phyloP scores from a whole-genome alignment of 2,888 invertebrate species.

The Melinaea menophilus region DNA sequence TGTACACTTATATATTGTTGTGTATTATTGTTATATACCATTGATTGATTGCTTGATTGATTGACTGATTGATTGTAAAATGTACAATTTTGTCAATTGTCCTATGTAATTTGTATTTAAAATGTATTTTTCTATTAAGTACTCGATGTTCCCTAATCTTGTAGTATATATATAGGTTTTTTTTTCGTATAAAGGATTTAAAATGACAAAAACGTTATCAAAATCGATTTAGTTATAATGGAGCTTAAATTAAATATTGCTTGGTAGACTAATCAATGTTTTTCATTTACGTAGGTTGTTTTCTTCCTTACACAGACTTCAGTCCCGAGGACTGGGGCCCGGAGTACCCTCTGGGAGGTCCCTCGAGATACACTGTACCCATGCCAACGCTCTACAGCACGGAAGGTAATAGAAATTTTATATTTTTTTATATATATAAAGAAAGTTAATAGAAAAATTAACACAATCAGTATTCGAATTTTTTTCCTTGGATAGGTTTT shows the following conservation, averaged over 20 bases:
- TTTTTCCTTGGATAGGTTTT: not conserved
- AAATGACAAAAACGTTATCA: not conserved
- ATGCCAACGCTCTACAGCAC: conserved; percentile 90
- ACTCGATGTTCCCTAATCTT: too few relatives aligned
- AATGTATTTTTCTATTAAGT: too few relatives aligned
- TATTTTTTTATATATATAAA: not conserved
- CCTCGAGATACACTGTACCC: conserved; percentile 80
- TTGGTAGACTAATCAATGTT: conserved; percentile 65
- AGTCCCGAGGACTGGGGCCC: conserved; percentile 82
- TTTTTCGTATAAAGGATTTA: too few relatives aligned
- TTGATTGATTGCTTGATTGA: too few relatives aligned
- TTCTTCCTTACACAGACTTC: conserved; percentile 78
- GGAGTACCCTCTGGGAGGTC: conserved; percentile 76
- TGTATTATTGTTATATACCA: not conserved
- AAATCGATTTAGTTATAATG: not conserved
- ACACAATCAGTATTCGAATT: too few relatives aligned
- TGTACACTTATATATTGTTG: conserved; percentile 3
- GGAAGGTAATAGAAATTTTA: conserved; percentile 78
- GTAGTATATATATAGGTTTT: too few relatives aligned
- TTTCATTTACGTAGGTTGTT: conserved; percentile 75
- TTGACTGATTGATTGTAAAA: too few relatives aligned
- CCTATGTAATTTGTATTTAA: too few relatives aligned
- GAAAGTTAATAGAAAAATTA: not conserved
- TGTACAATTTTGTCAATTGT: too few relatives aligned
- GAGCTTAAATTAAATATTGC: conserved; percentile 7